phyloP scores from a whole-genome alignment of 2,797 vertebrate species.

The Furcifer pardalis region DNA sequence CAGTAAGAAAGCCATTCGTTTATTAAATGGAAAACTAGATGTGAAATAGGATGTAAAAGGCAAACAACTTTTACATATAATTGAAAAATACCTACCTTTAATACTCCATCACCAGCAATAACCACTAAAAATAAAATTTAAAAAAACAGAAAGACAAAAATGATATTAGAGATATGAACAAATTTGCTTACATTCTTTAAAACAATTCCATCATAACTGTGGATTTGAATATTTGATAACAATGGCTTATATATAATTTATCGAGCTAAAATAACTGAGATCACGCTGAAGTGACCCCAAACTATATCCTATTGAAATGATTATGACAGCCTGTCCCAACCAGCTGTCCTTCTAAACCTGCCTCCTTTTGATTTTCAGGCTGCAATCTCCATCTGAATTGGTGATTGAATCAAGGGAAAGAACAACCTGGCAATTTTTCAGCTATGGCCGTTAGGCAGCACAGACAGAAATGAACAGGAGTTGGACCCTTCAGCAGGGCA shows the following conservation, averaged over 20 bases:
- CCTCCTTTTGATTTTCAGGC: too few relatives aligned
- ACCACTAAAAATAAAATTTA: conserved; percentile 86
- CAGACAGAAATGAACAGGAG: neutral
- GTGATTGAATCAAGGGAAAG: too few relatives aligned
- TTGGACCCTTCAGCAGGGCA: neutral
- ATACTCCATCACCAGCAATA: conserved; percentile 88
- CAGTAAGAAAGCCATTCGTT: neutral
- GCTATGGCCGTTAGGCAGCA: too few relatives aligned
- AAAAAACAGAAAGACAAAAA: conserved; percentile 47
- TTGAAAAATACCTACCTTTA: conserved; percentile 85
- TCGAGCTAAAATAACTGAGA: neutral
- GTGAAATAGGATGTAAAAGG: conserved; percentile 14
- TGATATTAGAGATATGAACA: conserved; percentile 21
- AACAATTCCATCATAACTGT: neutral
- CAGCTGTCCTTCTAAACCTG: neutral
- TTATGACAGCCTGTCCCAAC: neutral
- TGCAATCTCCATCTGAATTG: neutral
- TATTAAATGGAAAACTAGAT: conserved; percentile 2
- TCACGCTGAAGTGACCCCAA: neutral
- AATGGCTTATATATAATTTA: neutral
- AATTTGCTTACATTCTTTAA: conserved; percentile 27
- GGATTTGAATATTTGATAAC: neutral
- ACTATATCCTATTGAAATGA: neutral
- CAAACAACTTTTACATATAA: conserved; percentile 37
- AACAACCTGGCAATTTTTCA: too few relatives aligned